Evolutionary conservation across 2,113 vertebrate species (phyloP).

Genomic region (Narcine bancroftii): DNA sequence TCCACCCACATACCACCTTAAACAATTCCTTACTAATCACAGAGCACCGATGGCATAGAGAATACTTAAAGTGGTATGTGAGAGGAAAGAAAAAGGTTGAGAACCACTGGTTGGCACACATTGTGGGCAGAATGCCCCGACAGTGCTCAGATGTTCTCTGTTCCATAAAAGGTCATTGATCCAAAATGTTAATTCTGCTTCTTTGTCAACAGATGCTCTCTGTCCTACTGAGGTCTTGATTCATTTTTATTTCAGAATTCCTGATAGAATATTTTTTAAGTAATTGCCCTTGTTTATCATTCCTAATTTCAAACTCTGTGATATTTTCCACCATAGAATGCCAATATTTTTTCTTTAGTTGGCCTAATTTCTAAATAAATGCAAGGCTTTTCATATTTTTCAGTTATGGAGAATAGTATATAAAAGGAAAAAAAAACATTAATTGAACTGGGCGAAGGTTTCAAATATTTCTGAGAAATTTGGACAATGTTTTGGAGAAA

Average conservation of each 20-base stretch:
- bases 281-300: neutral
- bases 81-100: no score
- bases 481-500: neutral
- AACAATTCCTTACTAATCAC: no score
- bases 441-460: neutral
- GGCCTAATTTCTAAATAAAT: neutral
- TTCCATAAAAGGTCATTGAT: no score
- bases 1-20: no score
- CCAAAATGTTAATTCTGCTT: no score
- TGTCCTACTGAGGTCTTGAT: no score
- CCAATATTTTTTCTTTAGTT: neutral
- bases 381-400: neutral
- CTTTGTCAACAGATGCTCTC: no score
- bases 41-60: no score
- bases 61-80: no score
- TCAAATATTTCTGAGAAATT: neutral
- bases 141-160: no score
- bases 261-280: neutral
- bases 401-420: neutral
- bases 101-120: no score
- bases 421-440: neutral
- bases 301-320: neutral
- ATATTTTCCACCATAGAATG: neutral
- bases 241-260: neutral
- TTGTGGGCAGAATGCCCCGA: no score